A percentile compares a stretch with the other conserved stretches of the same genome.
Evolutionary conservation across 2,888 invertebrate genomes (phyloP).

Genomic region (Philopedon plagiatum): DNA sequence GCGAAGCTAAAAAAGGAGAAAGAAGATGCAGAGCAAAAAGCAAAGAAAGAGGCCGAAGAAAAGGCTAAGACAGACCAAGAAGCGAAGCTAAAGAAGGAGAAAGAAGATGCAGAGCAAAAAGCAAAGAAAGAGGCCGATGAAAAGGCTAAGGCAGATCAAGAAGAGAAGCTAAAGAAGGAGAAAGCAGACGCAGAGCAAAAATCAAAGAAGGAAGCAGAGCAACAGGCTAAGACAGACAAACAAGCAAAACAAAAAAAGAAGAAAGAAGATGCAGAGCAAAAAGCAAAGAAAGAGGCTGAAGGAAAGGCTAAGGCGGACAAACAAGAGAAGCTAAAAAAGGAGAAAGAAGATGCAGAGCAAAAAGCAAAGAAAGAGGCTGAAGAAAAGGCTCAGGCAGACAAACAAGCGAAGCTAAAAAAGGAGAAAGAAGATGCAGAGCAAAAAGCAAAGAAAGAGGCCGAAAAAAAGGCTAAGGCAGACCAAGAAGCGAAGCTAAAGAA

Average conservation of each 20-base stretch:
- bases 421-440: slow-evolving; percentile 46
- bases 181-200: neutral
- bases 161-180: slow-evolving; percentile 49
- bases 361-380: slow-evolving; percentile 46
- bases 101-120: slow-evolving; percentile 36
- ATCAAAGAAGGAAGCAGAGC: slow-evolving; percentile 25
- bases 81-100: slow-evolving; percentile 47
- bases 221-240: slow-evolving; percentile 37
- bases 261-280: slow-evolving; percentile 48
- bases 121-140: slow-evolving; percentile 27
- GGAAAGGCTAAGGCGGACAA: slow-evolving; percentile 48
- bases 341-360: slow-evolving; percentile 45
- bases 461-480: slow-evolving; percentile 13
- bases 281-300: slow-evolving; percentile 49
- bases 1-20: slow-evolving; percentile 40
- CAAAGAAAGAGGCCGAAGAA: slow-evolving; percentile 50
- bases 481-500: slow-evolving; percentile 54
- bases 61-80: slow-evolving; percentile 50
- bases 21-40: slow-evolving; percentile 47
- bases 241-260: slow-evolving; percentile 37
- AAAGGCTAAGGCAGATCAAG: slow-evolving; percentile 49
- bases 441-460: slow-evolving; percentile 38
- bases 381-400: slow-evolving; percentile 47
- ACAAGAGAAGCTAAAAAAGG: slow-evolving; percentile 13
- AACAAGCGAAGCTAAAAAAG: slow-evolving; percentile 44